phyloP scores from a whole-genome alignment of 30 jellyfish, hydroid and myxozoan genomes.

The Turritopsis rubra region DNA sequence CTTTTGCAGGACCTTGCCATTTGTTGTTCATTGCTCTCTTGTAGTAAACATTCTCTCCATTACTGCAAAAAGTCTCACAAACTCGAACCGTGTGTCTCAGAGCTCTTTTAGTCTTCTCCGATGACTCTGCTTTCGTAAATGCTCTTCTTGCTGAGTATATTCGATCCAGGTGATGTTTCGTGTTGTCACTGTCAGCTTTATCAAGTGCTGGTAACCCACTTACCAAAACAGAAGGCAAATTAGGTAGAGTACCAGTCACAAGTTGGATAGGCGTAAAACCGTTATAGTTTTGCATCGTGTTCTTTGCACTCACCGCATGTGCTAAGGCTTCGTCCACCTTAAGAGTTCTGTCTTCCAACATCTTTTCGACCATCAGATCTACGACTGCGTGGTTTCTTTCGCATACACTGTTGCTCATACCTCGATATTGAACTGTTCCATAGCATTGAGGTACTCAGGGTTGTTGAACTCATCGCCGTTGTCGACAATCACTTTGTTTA shows the following conservation, averaged over 20 bases:
- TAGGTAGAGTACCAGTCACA: constrained; percentile 4
- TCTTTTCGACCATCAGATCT: constrained; percentile 15
- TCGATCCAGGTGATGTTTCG: constrained; percentile 8
- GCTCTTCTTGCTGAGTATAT: constrained; percentile 18
- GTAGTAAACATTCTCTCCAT: constrained; percentile 5
- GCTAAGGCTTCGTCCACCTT: constrained; percentile 22
- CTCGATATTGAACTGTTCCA: constrained; percentile 29
- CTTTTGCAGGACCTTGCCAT: constrained; percentile 7
- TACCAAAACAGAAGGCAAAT: constrained; percentile 23
- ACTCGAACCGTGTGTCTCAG: no score
- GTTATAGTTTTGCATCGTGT: constrained; percentile 23
- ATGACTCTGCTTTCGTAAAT: constrained; percentile 10
- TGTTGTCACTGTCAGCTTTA: background rate
- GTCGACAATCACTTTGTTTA: constrained; percentile 28
- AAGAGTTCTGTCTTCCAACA: constrained; percentile 13
- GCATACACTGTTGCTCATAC: constrained; percentile 8
- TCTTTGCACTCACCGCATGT: constrained; percentile 29
- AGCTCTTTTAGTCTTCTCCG: background rate
- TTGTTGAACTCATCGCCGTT: constrained; percentile 16
- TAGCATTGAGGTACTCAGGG: constrained; percentile 27
- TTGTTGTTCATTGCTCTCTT: constrained; percentile 13
- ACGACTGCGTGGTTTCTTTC: constrained; percentile 37
- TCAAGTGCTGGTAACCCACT: constrained; percentile 4
- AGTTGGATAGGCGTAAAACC: constrained; percentile 18
- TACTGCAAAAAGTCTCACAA: background rate